Base-by-base conservation (phyloP, 2,888 invertebrate species). In the Tipula helvola region DNA sequence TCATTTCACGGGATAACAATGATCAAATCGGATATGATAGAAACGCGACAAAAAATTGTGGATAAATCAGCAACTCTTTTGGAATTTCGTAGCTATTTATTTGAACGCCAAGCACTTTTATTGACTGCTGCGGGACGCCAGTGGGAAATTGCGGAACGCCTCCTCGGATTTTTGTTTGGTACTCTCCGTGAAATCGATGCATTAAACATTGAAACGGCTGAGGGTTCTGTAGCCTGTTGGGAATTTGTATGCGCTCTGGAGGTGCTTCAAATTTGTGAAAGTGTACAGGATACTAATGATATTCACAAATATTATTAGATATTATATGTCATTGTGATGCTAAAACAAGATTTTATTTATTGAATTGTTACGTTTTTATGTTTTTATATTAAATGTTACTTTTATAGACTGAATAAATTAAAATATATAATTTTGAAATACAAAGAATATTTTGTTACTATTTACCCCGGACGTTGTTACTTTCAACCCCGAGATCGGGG, bases 21-120 rank as follows among this genome's bases (percentile, higher is more conserved):
- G 93, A 90, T 92, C 94, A 93, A 89, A 91, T 90, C 92, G 91
- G 89, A 92, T 92, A 86, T 88, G 87, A 36, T 71, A 44, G 86
- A 87, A 41, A 90, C 90, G 89, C 90, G 91, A 0, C 88, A 89
- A 16, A 90, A 90, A 87, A 91, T 92, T 39, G 88, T 90, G 7
- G 89, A 89, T 0, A 89, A 89, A 5, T 88, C 89, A 89, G 95
- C 95, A 2, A 96, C 97, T 0, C 92, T 98, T 87, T 92, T 99
- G 89, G 98, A 98, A 91, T 95, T 99, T 90, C 94, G 98, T 88
- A 97, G 97, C 91, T 99, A 99, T 92, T 93, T 99, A 88, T 99
- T 97, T 91, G 96, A 97, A 89, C 94, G 98, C 88, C 98, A 98
- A 92, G 96, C 97, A 91, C 95, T 97, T 90, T 95, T 98, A 93